These are phyloP conservation scores for Cecidostiba fungosa DNA, from an alignment of 2,888 invertebrate genomes.

Conservation along the genomic window DNA sequence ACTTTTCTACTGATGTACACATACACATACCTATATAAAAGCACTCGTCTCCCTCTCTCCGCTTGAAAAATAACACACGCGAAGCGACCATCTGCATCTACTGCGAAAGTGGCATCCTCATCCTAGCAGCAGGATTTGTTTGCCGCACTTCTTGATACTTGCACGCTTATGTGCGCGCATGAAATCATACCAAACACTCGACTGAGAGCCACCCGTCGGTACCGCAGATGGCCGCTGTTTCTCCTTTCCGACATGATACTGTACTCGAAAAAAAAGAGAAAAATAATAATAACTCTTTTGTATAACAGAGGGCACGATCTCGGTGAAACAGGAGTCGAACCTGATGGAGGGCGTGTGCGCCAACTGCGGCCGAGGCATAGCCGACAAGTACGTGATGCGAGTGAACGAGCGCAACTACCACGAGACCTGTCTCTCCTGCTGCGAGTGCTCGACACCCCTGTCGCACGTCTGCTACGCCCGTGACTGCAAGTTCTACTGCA, in stretches of 20 bases:
- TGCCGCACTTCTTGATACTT: constrained; percentile 7
- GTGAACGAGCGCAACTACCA: constrained; percentile 98
- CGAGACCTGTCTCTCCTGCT: constrained; percentile 97
- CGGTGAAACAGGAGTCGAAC: constrained; percentile 88
- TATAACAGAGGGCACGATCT: constrained; percentile 74
- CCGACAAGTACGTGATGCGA: constrained; percentile 96
- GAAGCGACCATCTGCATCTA: constrained; percentile 2
- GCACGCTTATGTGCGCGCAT: too few species aligned
- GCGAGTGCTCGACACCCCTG: constrained; percentile 94
- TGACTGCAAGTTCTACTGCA: constrained; percentile 97
- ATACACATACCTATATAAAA: too few species aligned
- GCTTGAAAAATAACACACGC: too few species aligned
- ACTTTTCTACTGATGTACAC: background rate
- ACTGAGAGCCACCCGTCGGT: constrained; percentile 22
- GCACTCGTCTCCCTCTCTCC: too few species aligned
- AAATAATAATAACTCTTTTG: background rate
- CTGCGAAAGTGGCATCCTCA: constrained; percentile 29
- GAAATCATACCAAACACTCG: constrained; percentile 32
- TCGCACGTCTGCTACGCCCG: constrained; percentile 97
- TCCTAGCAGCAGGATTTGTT: constrained; percentile 34
- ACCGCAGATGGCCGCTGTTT: constrained; percentile 53
- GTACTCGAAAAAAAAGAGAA: background rate
- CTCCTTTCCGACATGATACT: constrained; percentile 38
- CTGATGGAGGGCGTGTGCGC: constrained; percentile 86
- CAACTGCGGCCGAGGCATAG: constrained; percentile 96